Conservation (phyloP, 2,888 invertebrate species). For the Polia nebulosa region DNA sequence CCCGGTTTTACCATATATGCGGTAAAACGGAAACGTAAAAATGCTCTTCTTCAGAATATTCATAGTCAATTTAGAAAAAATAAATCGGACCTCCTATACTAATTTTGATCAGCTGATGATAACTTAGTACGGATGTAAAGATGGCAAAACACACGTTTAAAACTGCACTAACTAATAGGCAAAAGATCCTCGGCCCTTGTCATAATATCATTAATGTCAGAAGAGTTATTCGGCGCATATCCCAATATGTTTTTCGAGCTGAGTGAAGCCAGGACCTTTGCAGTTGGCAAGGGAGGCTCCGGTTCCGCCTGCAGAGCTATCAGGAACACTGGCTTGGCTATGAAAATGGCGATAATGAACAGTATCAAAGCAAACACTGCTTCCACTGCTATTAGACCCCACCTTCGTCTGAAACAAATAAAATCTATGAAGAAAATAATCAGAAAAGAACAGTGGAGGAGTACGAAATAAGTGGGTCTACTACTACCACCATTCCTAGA, state of each 20-base stretch:
- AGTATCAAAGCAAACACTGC: conserved; percentile 72
- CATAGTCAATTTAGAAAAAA: too few species aligned
- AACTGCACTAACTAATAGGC: conserved; percentile 72
- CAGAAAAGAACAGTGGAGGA: background rate
- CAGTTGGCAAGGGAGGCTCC: conserved; percentile 69
- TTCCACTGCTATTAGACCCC: conserved; percentile 75
- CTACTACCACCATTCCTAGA: too few species aligned
- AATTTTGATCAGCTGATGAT: too few species aligned
- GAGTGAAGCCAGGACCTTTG: conserved; percentile 73
- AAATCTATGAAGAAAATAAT: background rate
- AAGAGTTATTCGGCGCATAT: conserved; percentile 74
- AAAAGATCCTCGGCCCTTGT: conserved; percentile 69
- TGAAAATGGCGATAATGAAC: conserved; percentile 73
- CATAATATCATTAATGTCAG: conserved; percentile 74
- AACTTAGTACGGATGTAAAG: too few species aligned
- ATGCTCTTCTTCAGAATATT: too few species aligned
- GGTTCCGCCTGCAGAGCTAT: conserved; percentile 79
- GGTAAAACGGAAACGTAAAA: too few species aligned
- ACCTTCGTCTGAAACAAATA: conserved; percentile 76
- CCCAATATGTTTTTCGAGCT: conserved; percentile 74
- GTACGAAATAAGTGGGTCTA: background rate
- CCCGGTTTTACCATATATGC: too few species aligned
- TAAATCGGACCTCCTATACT: too few species aligned
- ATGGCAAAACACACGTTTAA: too few species aligned
- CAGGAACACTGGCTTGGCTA: conserved; percentile 83